These are phyloP conservation scores for Thymelicus acteon DNA, from an alignment of 2,888 invertebrate genomes.

Conservation along the genomic window DNA sequence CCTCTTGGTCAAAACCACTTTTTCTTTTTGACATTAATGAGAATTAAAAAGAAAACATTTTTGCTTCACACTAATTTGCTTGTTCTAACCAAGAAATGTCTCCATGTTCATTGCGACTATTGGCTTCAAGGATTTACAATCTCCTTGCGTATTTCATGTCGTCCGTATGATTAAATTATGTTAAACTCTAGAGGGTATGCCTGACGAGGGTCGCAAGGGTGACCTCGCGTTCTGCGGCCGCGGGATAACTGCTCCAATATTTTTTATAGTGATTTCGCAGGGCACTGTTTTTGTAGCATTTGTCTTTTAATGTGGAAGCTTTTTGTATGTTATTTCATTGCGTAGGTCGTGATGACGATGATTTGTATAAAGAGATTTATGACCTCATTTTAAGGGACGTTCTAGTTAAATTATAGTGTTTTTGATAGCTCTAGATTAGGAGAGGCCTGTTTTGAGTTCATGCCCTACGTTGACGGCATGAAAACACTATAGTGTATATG, in stretches of 20 bases:
- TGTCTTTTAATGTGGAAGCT: conserved; percentile 23
- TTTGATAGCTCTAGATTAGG: no score
- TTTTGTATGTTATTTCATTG: not conserved
- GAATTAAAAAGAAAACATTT: no score
- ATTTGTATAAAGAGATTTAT: conserved; percentile 22
- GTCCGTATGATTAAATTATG: conserved; percentile 48
- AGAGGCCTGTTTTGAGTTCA: no score
- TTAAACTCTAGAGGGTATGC: conserved; percentile 46
- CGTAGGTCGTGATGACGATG: conserved; percentile 17
- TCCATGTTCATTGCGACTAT: conserved; percentile 7
- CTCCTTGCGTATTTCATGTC: conserved; percentile 46
- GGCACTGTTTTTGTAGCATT: conserved; percentile 29
- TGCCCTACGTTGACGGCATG: no score
- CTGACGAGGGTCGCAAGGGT: conserved; percentile 54
- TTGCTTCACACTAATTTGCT: no score
- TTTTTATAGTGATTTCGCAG: conserved; percentile 33
- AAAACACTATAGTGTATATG: no score
- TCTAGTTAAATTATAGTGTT: no score
- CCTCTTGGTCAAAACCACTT: no score
- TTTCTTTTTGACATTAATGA: no score
- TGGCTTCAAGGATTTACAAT: conserved; percentile 43
- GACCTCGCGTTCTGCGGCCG: conserved; percentile 41
- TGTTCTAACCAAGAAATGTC: no score
- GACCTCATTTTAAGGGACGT: conserved; percentile 14
- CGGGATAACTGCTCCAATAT: conserved; percentile 43